Conservation (phyloP, 2,113 vertebrate species). For the Perca fluviatilis region DNA sequence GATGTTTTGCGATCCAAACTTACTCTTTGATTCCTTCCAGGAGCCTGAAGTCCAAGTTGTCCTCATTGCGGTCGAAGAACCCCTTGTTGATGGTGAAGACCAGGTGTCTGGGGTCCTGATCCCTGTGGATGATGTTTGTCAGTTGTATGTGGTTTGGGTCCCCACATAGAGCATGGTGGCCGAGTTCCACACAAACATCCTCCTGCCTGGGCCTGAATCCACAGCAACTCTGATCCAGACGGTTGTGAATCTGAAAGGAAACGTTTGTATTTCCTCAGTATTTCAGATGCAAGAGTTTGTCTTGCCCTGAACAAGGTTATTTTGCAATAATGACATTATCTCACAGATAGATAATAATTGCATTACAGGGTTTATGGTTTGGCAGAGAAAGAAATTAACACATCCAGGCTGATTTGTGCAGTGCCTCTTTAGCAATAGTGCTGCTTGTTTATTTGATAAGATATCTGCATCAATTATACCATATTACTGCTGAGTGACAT, state of each 20-base stretch:
- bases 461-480: background rate
- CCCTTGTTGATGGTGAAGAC: slow-evolving; percentile 92
- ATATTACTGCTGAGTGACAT: background rate
- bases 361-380: background rate
- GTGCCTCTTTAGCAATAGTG: background rate
- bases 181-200: slow-evolving; percentile 86
- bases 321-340: background rate
- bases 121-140: slow-evolving; percentile 88
- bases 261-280: background rate
- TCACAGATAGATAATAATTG: background rate
- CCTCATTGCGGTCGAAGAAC: slow-evolving; percentile 95
- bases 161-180: slow-evolving; percentile 82
- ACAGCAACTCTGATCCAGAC: slow-evolving; percentile 94
- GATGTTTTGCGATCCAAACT: slow-evolving; percentile 72
- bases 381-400: background rate
- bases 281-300: background rate
- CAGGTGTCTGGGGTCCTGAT: slow-evolving; percentile 86
- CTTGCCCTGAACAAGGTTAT: background rate
- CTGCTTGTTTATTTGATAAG: background rate
- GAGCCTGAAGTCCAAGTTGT: slow-evolving; percentile 95
- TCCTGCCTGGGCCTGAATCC: slow-evolving; percentile 94
- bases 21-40: slow-evolving; percentile 95
- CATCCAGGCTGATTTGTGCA: background rate
- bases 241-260: slow-evolving; percentile 90
- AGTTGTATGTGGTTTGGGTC: slow-evolving; percentile 84